A percentile compares a stretch with the other conserved stretches of the same genome.
Conservation (phyloP, 2,113 vertebrate species). For the Synchiropus splendidus region DNA sequence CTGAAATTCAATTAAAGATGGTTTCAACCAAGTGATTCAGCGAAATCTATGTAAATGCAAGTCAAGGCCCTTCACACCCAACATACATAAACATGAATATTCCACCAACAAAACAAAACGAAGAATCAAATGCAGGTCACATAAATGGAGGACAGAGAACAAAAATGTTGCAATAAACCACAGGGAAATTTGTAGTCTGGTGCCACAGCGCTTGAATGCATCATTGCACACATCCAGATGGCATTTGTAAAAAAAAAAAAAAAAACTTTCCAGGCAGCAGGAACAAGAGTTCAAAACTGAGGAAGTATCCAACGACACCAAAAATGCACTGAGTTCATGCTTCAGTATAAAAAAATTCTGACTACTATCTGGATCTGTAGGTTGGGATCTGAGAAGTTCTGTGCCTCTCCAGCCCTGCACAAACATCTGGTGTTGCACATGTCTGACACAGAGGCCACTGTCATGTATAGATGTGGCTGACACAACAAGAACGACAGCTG, state of each 20-base stretch:
- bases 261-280: background rate
- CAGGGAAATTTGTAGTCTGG: background rate
- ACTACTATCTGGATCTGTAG: no score
- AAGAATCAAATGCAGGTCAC: slow-evolving; percentile 1
- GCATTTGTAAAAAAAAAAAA: background rate
- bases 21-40: background rate
- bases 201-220: slow-evolving; percentile 3
- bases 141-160: background rate
- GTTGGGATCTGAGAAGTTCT: no score
- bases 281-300: no score
- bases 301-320: no score
- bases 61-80: slow-evolving; percentile 1
- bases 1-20: no score
- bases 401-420: no score
- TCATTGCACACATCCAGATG: background rate
- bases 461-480: no score
- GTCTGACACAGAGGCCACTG: no score
- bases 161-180: background rate
- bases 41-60: background rate
- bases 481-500: no score
- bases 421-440: no score
- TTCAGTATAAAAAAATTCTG: no score
- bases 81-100: slow-evolving; percentile 4
- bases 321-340: no score
- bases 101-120: background rate